phyloP scores from a whole-genome alignment of 2,888 invertebrate species.

The Nysson spinosus region DNA sequence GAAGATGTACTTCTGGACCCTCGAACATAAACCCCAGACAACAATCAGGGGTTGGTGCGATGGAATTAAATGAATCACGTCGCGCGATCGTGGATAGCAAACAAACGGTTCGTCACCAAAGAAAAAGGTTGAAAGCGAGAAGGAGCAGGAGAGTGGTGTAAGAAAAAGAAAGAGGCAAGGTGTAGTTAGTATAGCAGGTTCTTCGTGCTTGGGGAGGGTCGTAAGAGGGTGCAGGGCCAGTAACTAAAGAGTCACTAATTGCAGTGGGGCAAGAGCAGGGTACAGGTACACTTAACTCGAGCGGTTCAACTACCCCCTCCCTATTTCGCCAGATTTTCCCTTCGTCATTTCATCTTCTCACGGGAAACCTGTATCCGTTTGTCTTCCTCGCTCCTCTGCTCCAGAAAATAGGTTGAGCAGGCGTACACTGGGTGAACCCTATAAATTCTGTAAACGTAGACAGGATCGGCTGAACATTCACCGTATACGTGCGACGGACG shows the following conservation, averaged over 20 bases:
- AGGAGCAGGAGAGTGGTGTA: background rate
- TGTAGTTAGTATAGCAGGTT: conserved; percentile 39
- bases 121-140: conserved; percentile 10
- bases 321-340: conserved; percentile 8
- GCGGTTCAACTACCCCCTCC: conserved; percentile 48
- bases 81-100: too few species aligned
- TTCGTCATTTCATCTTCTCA: background rate
- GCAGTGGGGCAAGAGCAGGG: conserved; percentile 61
- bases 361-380: background rate
- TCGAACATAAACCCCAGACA: too few species aligned
- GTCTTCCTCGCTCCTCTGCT: conserved; percentile 12
- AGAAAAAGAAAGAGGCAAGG: conserved; percentile 15
- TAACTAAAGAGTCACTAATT: conserved; percentile 69
- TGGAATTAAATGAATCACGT: too few species aligned
- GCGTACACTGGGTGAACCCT: conserved; percentile 42
- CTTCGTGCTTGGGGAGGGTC: conserved; percentile 36
- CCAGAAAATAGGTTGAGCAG: conserved; percentile 60
- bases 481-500: conserved; percentile 39
- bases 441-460: conserved; percentile 57
- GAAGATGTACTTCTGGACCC: too few species aligned
- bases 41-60: too few species aligned
- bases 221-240: conserved; percentile 37
- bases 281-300: conserved; percentile 63
- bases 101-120: conserved; percentile 1
- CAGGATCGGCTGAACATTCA: conserved; percentile 40